A percentile compares a stretch with the other conserved stretches of the same genome.
Conservation (phyloP, 2,888 invertebrate species). For the Epinotia demarniana region DNA sequence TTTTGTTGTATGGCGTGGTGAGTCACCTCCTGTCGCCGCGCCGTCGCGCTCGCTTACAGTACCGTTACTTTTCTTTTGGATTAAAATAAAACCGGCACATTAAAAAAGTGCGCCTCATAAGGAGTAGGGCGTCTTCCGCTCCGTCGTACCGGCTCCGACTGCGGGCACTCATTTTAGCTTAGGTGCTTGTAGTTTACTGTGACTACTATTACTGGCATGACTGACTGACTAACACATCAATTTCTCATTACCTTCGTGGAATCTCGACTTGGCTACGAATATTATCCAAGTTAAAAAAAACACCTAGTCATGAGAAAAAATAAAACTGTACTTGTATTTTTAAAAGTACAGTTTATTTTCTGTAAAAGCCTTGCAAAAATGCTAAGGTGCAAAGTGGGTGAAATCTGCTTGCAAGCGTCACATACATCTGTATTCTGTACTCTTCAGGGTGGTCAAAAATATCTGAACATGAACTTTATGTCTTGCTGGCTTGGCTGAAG, state of each 20-base stretch:
- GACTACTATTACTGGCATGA: neutral
- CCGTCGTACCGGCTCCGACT: conserved; percentile 4
- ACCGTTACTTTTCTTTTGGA: conserved; percentile 62
- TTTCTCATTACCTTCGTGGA: neutral
- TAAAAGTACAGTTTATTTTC: too few relatives aligned
- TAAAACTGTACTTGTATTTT: too few relatives aligned
- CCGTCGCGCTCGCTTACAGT: conserved; percentile 51
- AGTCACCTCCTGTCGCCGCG: conserved; percentile 57
- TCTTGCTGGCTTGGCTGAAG: too few relatives aligned
- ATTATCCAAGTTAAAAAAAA: too few relatives aligned
- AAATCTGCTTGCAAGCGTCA: too few relatives aligned
- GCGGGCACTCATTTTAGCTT: conserved; percentile 19
- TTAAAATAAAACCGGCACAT: conserved; percentile 43
- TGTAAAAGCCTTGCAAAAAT: too few relatives aligned
- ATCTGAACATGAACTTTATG: too few relatives aligned
- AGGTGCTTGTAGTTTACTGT: neutral
- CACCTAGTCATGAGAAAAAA: too few relatives aligned
- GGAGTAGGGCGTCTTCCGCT: conserved; percentile 36
- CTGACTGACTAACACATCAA: neutral
- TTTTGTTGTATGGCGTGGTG: conserved; percentile 61
- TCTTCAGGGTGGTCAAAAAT: too few relatives aligned
- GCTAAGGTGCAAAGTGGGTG: too few relatives aligned
- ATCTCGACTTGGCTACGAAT: too few relatives aligned
- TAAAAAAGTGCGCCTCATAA: conserved; percentile 40
- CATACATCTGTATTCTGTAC: too few relatives aligned